Base-by-base conservation (phyloP, 1,140 invertebrate genomes). In the Probaryconus sp. region DNA sequence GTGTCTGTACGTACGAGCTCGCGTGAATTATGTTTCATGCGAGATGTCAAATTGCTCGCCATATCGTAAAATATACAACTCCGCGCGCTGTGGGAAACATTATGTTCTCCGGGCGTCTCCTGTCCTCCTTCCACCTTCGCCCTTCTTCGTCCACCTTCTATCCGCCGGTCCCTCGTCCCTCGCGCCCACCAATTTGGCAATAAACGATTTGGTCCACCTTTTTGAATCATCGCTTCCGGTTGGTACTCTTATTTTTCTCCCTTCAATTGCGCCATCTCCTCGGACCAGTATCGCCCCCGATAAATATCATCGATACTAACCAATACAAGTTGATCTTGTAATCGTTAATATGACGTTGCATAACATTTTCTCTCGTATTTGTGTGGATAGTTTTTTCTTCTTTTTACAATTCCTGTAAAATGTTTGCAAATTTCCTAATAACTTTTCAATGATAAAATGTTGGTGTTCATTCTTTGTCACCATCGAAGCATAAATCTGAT, bases 61-160 rank as follows among this genome's bases (percentile, higher is more conserved):
- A 87, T 88, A 88, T 88, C 85, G 85, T 88, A 87, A 88, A 88
- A 88, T 88, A 87, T 88, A 87, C 83, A 86, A 86, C 85, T 86
- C 84, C 83, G 77, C 84, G 81, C 83, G 79, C 85, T 87, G 85
- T 87, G 85, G 85, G 86, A 88, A 87, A 86, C 85, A 84, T 87
- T 87, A 86, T 86, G 85, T 86, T 84, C 80, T 78, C 76, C 70
- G 76, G 65, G 70, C 68, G 75, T 75, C 53, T 55, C 30, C 38
- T 47, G 16, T 47, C 60, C 67, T 67, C 68, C 64, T 61, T 45
- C 67, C 58, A 69, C 60, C 42, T 14, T 48, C 51, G 58, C 47
- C 55, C 76, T 60, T 40, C 24, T 58, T 50, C 17, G 31, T 43
- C 51, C 14, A 53, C 56, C 48, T 45, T 51, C 40, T 64, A 61